Evolutionary conservation across 37 sponge, comb jelly and placozoan species (phyloP).

Genomic region (Halisarca cf. caerulea): DNA sequence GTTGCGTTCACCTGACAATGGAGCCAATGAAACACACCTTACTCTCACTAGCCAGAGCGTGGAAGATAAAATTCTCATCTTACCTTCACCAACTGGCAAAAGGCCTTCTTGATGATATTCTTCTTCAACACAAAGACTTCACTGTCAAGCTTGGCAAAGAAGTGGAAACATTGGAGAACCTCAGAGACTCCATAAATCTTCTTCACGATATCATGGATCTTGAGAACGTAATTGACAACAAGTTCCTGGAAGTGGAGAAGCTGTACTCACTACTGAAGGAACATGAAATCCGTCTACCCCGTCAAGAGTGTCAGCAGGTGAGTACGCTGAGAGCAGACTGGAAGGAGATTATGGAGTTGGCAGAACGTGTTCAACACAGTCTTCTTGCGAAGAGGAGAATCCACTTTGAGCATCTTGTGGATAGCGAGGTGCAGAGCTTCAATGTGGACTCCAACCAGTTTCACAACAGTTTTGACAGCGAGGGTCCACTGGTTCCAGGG

Average conservation of each 20-base stretch:
- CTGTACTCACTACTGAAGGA: slow-evolving; percentile 68
- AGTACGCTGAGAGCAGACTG: slow-evolving; percentile 70
- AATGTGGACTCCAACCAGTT: slow-evolving; percentile 85
- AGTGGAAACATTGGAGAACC: slow-evolving; percentile 58
- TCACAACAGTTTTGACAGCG: slow-evolving; percentile 89
- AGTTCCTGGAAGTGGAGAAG: slow-evolving; percentile 75
- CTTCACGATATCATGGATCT: slow-evolving; percentile 73
- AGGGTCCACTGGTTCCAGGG: slow-evolving; percentile 87
- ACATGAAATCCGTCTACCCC: slow-evolving; percentile 24
- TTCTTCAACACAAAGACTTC: slow-evolving; percentile 54
- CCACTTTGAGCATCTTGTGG: slow-evolving; percentile 72
- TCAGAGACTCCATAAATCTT: slow-evolving; percentile 59
- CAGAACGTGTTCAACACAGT: slow-evolving; percentile 57
- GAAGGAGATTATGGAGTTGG: slow-evolving; percentile 64
- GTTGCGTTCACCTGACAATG: slow-evolving; percentile 65
- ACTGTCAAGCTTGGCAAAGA: slow-evolving; percentile 37
- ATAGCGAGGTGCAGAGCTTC: slow-evolving; percentile 78
- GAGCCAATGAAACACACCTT: slow-evolving; percentile 77
- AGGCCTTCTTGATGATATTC: slow-evolving; percentile 54
- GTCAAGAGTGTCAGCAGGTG: slow-evolving; percentile 14
- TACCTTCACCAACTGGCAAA: slow-evolving; percentile 78
- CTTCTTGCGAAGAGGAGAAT: slow-evolving; percentile 69
- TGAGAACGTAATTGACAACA: slow-evolving; percentile 70
- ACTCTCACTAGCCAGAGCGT: slow-evolving; percentile 55
- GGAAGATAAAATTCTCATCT: slow-evolving; percentile 82